phyloP scores from a whole-genome alignment of 1,140 invertebrate species.

The Laodelphax striatellus region DNA sequence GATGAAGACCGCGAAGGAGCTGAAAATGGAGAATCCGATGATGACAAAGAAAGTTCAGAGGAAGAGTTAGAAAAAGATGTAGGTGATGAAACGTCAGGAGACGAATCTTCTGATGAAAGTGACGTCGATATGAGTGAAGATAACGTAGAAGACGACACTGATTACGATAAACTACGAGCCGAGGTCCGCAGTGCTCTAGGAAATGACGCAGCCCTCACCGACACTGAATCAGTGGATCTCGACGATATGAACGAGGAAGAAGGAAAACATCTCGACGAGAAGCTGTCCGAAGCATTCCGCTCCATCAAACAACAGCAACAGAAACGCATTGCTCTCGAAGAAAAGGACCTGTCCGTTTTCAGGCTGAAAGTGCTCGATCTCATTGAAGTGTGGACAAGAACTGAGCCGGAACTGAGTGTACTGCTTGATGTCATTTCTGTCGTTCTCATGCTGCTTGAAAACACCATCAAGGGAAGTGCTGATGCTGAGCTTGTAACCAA shows the following conservation, averaged over 20 bases:
- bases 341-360: conserved; percentile 29
- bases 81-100: conserved; percentile 27
- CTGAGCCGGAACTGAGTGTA: background rate
- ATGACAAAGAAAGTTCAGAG: conserved; percentile 28
- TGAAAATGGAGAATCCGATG: conserved; percentile 16
- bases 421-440: background rate
- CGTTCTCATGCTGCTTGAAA: background rate
- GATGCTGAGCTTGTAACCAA: background rate
- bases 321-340: conserved; percentile 32
- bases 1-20: background rate
- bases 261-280: conserved; percentile 54
- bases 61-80: conserved; percentile 30
- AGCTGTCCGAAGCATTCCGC: conserved; percentile 56
- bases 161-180: conserved; percentile 46
- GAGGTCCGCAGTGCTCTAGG: conserved; percentile 15
- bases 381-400: background rate
- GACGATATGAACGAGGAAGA: conserved; percentile 64
- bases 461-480: background rate
- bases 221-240: conserved; percentile 53
- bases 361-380: conserved; percentile 32
- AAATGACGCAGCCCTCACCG: conserved; percentile 11
- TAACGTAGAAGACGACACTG: conserved; percentile 44
- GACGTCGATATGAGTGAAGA: conserved; percentile 32
- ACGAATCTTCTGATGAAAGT: conserved; percentile 22
- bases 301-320: conserved; percentile 41